Conservation (phyloP, 2,888 invertebrate genomes). For the Zygaena filipendulae region DNA sequence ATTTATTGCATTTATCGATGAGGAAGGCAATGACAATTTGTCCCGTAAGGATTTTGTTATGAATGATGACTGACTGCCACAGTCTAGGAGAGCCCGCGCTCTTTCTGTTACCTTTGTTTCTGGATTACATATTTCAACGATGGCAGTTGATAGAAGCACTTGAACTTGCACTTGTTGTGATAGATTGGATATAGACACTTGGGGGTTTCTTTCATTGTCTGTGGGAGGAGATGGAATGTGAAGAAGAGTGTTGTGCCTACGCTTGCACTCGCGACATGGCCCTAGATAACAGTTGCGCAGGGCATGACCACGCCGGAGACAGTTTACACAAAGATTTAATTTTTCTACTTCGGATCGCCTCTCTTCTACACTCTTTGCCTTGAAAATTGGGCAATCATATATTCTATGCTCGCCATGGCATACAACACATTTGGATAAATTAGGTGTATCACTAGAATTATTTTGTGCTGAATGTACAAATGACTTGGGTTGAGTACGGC, state of each 20-base stretch:
- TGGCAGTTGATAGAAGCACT: constrained; percentile 11
- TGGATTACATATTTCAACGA: constrained; percentile 14
- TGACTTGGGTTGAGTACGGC: neutral
- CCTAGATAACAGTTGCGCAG: constrained; percentile 9
- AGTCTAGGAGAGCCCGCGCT: constrained; percentile 10
- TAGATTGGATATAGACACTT: neutral
- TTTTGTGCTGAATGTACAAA: neutral
- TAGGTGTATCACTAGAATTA: neutral
- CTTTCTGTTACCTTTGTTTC: constrained; percentile 5
- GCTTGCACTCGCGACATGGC: constrained; percentile 10
- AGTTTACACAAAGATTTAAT: constrained; percentile 13
- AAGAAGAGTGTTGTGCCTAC: constrained; percentile 12
- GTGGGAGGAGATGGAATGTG: too few species aligned
- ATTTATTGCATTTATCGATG: constrained; percentile 6
- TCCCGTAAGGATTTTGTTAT: constrained; percentile 5
- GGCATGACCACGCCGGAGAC: constrained; percentile 14
- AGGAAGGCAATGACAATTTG: constrained; percentile 7
- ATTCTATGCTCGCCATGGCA: constrained; percentile 11
- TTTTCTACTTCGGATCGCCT: constrained; percentile 7
- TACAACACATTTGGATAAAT: too few species aligned
- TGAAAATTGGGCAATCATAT: constrained; percentile 15
- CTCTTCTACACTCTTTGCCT: constrained; percentile 9
- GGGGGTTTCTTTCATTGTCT: too few species aligned
- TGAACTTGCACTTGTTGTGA: neutral
- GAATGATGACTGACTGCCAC: constrained; percentile 13